phyloP scores from a whole-genome alignment of 1,140 invertebrate species.

The Drosophila nebulosa region DNA sequence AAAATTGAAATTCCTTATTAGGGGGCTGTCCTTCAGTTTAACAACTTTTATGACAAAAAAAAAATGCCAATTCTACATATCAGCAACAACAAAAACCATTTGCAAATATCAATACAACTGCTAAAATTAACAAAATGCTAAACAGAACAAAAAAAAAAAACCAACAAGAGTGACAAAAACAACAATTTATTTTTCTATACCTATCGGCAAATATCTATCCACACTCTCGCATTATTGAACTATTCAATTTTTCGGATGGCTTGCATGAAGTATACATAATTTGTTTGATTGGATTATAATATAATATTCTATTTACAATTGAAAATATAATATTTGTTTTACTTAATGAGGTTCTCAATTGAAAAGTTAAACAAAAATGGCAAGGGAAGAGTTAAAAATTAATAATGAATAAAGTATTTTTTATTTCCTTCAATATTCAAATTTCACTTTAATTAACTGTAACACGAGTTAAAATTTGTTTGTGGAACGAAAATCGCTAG shows the following conservation, averaged over 20 bases:
- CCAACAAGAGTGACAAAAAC: slow-evolving; percentile 10
- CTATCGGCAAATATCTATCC: slow-evolving; percentile 13
- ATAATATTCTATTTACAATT: background rate
- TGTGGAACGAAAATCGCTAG: background rate
- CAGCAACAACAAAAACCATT: slow-evolving; percentile 3
- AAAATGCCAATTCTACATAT: slow-evolving; percentile 28
- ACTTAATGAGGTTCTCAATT: background rate
- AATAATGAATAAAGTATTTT: background rate
- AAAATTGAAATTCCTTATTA: slow-evolving; percentile 63
- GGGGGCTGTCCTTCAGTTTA: slow-evolving; percentile 75
- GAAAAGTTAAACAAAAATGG: background rate
- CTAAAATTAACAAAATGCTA: slow-evolving; percentile 12
- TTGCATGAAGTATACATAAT: background rate
- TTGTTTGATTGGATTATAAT: slow-evolving; percentile 2
- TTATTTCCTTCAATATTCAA: background rate
- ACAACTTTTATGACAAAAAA: slow-evolving; percentile 60
- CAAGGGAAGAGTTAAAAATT: background rate
- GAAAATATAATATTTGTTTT: background rate
- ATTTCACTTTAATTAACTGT: background rate
- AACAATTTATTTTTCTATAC: slow-evolving; percentile 29
- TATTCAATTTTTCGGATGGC: slow-evolving; percentile 12
- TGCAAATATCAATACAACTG: slow-evolving; percentile 53
- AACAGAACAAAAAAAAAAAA: slow-evolving; percentile 26
- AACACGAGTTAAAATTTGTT: too few species aligned
- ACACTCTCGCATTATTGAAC: slow-evolving; percentile 7